These are phyloP conservation scores for Pseudorhiza aurosa DNA, from an alignment of 30 jellyfish, hydroid and myxozoan genomes.

Conservation along the genomic window DNA sequence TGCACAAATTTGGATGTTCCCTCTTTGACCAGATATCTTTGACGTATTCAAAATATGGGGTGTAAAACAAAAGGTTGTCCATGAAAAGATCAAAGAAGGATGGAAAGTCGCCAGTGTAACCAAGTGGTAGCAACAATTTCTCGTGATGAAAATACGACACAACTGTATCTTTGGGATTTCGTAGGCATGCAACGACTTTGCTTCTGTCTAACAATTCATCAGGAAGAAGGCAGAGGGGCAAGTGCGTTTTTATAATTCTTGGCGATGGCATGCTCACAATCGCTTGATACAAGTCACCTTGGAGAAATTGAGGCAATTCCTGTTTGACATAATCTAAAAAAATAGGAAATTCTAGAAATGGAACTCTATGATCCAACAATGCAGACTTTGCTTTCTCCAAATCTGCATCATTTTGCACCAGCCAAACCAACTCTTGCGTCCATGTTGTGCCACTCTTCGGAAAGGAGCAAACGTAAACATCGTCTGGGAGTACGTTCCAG, in stretches of 20 bases:
- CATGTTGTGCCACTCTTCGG: too few species aligned
- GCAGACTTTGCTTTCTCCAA: too few species aligned
- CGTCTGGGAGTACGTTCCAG: too few species aligned
- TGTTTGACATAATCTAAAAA: too few species aligned
- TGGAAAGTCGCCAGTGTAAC: constrained; percentile 7
- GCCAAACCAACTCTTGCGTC: too few species aligned
- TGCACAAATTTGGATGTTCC: constrained; percentile 42
- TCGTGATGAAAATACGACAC: constrained; percentile 33
- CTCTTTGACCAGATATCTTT: constrained; percentile 17
- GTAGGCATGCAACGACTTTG: constrained; percentile 20
- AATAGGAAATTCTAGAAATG: too few species aligned
- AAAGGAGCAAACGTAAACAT: too few species aligned
- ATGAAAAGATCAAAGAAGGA: constrained; percentile 22
- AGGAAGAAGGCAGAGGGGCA: constrained; percentile 24
- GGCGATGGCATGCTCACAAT: constrained; percentile 40
- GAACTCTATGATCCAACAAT: too few species aligned
- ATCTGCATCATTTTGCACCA: too few species aligned
- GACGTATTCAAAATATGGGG: constrained; percentile 14
- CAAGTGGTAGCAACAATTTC: neutral
- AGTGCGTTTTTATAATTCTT: constrained; percentile 11
- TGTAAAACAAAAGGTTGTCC: constrained; percentile 13
- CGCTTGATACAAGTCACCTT: too few species aligned
- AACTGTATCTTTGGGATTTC: constrained; percentile 45
- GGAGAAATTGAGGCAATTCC: too few species aligned
- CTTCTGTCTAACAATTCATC: neutral